A percentile compares a stretch with the other conserved stretches of the same genome.
phyloP scores from a whole-genome alignment of 2,113 vertebrate genomes.

The Seriola aureovittata region DNA sequence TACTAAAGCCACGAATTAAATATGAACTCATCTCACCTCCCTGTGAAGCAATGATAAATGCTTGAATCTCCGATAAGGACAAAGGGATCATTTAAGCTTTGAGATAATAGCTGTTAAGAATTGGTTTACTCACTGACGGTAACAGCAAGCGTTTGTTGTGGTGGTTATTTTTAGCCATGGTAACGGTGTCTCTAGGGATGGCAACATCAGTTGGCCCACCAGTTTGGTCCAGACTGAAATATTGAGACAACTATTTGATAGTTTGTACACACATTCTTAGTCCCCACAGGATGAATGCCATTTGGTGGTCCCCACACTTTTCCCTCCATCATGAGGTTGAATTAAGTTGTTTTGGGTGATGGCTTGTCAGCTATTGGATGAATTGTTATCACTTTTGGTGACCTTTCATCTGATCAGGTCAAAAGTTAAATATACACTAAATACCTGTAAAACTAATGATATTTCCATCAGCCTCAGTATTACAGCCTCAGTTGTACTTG shows the following conservation, averaged over 20 bases:
- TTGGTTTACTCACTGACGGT: not conserved
- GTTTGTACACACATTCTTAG: not conserved
- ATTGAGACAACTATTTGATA: not conserved
- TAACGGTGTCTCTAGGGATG: too few relatives aligned
- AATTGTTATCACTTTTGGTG: too few relatives aligned
- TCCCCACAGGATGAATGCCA: not conserved
- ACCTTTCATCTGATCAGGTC: not conserved
- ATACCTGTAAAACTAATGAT: not conserved
- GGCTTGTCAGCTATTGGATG: not conserved
- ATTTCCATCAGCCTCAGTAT: not conserved
- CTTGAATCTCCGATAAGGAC: conserved; percentile 10
- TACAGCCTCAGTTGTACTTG: not conserved
- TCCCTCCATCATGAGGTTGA: not conserved
- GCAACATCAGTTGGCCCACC: not conserved
- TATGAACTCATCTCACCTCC: conserved; percentile 64
- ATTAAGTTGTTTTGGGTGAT: too few relatives aligned
- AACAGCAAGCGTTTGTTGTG: not conserved
- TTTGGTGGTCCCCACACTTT: not conserved
- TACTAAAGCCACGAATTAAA: conserved; percentile 70
- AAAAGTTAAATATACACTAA: not conserved
- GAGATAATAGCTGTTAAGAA: not conserved
- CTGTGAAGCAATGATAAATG: conserved; percentile 25
- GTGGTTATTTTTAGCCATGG: conserved; percentile 5
- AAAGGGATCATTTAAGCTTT: conserved; percentile 6
- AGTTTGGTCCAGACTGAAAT: conserved; percentile 2